Base-by-base conservation (phyloP, 1,140 invertebrate species). In the Periplaneta americana region DNA sequence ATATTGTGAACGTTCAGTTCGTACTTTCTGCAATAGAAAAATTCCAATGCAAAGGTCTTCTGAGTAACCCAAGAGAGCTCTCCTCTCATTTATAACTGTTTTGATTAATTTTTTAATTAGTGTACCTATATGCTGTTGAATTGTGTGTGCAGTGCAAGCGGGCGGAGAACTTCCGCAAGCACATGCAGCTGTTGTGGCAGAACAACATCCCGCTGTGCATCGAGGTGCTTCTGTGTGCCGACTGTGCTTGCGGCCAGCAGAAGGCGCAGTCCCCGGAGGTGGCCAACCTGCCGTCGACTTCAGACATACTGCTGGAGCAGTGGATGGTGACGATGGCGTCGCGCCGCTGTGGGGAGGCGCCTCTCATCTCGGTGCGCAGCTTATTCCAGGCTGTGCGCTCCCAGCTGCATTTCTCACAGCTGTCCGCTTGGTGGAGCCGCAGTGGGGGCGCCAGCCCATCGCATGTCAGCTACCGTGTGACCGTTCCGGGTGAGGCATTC, bases 371-470 rank as follows among this genome's bases (percentile, higher is more conserved):
- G 84, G 88, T 93, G 35, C 92, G 94, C 84, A 94, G 94, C 87
- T 89, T 98, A 81, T 92, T 97, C 83, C 96, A 97, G 87, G 97
- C 97, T n/a, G 94, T 98, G 17, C 92, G 97, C 79, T 98, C 97
- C 9, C 96, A 97, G 87, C 91, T 98, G n/a, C 96, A 98, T 90
- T 99, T 99, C 89, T 98, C 97, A 0, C 97, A 98, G 89, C 92
- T 98, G 75, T 96, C 96, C 32, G 96, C 97, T 34, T 99, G 97
- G 97, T 88, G 92, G 74, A 92, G 90, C 84, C 90, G 88, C 79
- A 90, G 87, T 36, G 84, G 85, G 39, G 91, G 91, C 80, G 85
- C 85, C 80, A 89, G 87, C 83, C 93, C 91, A 80, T 88, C 90
- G 80, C 89, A 91, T 82, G 86, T 92, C n/a, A 86, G 88, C 34